These are phyloP conservation scores for Prionailurus viverrinus DNA, from an alignment of 2,113 vertebrate species.

Conservation along the genomic window DNA sequence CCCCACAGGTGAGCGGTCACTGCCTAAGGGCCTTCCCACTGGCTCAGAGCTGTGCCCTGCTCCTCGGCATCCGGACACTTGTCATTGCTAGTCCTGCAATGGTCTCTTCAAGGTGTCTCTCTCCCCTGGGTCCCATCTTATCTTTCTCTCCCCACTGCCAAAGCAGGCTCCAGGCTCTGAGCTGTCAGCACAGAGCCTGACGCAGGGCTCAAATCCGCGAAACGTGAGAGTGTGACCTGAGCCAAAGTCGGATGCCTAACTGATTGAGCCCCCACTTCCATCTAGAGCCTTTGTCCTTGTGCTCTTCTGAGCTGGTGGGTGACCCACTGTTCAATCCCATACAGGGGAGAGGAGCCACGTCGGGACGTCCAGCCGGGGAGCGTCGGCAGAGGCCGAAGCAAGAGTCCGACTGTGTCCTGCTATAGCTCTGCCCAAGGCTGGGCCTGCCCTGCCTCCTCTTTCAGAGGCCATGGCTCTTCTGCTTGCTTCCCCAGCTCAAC, in stretches of 20 bases:
- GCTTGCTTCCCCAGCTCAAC: background rate
- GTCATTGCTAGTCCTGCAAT: background rate
- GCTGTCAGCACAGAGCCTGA: too few relatives aligned
- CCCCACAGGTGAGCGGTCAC: constrained; percentile 62
- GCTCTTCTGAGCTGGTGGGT: background rate
- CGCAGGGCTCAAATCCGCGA: too few relatives aligned
- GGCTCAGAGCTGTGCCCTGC: too few relatives aligned
- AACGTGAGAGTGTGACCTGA: too few relatives aligned
- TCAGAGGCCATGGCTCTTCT: background rate
- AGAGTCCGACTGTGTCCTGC: constrained; percentile 90
- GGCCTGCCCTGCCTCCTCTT: background rate
- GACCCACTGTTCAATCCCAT: constrained; percentile 43
- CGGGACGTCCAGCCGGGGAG: constrained; percentile 80
- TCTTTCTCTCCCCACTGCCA: background rate
- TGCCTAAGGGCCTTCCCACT: too few relatives aligned
- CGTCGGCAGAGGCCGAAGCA: constrained; percentile 86
- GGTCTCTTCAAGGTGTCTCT: background rate
- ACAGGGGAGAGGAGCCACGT: constrained; percentile 88
- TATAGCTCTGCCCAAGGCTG: constrained; percentile 50
- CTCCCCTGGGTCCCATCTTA: background rate
- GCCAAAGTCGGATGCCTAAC: too few relatives aligned
- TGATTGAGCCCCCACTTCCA: background rate
- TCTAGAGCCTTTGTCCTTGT: background rate
- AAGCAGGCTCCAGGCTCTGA: too few relatives aligned
- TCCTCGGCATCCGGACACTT: background rate